Evolutionary conservation across 2,888 invertebrate species (phyloP).

Genomic region (Ormyrus labotus): DNA sequence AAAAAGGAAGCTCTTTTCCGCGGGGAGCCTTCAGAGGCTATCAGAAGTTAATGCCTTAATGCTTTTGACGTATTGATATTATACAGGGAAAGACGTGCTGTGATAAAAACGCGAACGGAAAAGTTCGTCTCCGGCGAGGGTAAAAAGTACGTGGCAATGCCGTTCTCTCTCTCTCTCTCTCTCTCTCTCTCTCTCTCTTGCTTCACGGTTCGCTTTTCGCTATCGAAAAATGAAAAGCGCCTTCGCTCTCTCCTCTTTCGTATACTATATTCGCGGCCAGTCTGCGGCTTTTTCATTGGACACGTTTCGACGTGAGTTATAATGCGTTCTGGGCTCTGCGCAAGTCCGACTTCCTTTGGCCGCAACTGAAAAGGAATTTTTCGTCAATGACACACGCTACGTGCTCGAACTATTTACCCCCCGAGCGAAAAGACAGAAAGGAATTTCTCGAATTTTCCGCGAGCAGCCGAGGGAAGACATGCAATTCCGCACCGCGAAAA

Average conservation of each 20-base stretch:
- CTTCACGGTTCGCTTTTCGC: not conserved
- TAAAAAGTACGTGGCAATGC: constrained; percentile 3
- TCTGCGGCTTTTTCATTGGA: constrained; percentile 50
- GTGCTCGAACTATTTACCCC: constrained; percentile 51
- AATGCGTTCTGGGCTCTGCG: constrained; percentile 48
- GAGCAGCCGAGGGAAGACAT: no score
- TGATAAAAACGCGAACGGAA: constrained; percentile 14
- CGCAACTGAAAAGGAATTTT: constrained; percentile 49
- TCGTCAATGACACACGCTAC: constrained; percentile 56
- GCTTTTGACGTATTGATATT: constrained; percentile 19
- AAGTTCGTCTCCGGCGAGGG: constrained; percentile 3
- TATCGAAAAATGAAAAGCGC: constrained; percentile 41
- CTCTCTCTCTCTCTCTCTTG: constrained; percentile 9
- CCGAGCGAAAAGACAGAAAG: constrained; percentile 40
- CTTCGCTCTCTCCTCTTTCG: not conserved
- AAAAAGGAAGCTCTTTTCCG: not conserved
- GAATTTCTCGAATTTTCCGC: constrained; percentile 32
- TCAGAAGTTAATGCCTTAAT: constrained; percentile 7
- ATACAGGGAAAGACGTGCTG: not conserved
- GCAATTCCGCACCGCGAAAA: no score
- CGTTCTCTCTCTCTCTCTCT: not conserved
- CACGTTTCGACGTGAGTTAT: constrained; percentile 55
- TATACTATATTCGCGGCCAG: constrained; percentile 17
- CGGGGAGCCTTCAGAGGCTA: not conserved
- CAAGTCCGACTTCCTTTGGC: constrained; percentile 38